A percentile compares a stretch with the other conserved stretches of the same genome.
Conservation (phyloP, 2,113 vertebrate genomes). For the Prolemur simus region DNA sequence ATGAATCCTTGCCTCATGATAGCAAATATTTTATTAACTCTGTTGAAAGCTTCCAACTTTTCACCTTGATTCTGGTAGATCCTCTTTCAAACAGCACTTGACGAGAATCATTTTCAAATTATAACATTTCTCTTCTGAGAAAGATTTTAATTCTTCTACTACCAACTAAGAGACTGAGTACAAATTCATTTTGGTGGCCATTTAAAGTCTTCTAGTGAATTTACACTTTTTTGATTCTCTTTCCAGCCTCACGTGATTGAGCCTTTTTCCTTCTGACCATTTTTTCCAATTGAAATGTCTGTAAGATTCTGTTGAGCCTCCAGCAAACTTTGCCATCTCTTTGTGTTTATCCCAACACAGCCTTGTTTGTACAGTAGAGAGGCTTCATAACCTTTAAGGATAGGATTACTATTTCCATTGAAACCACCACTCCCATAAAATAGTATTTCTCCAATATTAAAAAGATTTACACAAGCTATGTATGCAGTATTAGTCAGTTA, state of each 20-base stretch:
- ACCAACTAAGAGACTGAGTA: not conserved
- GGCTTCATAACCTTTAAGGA: not conserved
- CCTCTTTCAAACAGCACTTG: not conserved
- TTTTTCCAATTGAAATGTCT: not conserved
- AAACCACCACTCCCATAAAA: not conserved
- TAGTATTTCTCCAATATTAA: not conserved
- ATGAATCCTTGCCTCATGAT: not conserved
- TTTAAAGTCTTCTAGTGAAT: not conserved
- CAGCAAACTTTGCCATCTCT: not conserved
- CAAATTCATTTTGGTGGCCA: not conserved
- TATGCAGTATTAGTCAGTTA: not conserved
- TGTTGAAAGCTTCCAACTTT: not conserved
- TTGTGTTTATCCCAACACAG: not conserved
- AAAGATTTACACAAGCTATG: not conserved
- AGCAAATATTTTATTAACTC: not conserved
- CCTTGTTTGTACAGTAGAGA: not conserved
- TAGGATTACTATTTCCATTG: not conserved
- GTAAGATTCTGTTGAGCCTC: not conserved
- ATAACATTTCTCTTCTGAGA: not conserved
- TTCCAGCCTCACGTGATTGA: not conserved
- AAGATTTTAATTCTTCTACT: not conserved
- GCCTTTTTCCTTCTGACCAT: not conserved
- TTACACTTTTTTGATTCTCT: not conserved
- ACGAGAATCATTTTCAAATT: not conserved
- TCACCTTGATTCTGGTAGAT: not conserved